A percentile compares a stretch with the other conserved stretches of the same genome.
Evolutionary conservation across 2,113 vertebrate species (phyloP).

Genomic region (Marmota flaviventris): DNA sequence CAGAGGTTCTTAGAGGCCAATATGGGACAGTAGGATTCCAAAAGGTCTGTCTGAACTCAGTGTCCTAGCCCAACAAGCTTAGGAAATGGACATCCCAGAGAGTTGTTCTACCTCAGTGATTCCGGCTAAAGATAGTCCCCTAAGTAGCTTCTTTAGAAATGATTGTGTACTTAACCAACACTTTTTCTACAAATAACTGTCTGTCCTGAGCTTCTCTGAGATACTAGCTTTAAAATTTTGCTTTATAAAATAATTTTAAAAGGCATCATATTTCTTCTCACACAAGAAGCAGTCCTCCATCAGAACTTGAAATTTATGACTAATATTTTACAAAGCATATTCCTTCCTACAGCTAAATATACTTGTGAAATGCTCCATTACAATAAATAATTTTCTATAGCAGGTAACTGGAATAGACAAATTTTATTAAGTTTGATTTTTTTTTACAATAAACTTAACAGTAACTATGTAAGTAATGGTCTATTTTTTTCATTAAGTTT

Average conservation of each 20-base stretch:
- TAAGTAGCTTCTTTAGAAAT: constrained; percentile 8
- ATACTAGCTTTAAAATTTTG: not conserved
- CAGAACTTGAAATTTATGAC: not conserved
- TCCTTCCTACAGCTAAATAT: not conserved
- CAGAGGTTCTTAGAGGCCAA: not conserved
- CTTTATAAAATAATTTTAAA: not conserved
- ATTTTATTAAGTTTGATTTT: not conserved
- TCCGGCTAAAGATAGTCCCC: not conserved
- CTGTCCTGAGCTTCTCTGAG: not conserved
- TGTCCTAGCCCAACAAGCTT: not conserved
- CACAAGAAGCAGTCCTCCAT: not conserved
- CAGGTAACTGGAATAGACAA: not conserved
- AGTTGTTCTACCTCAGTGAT: not conserved
- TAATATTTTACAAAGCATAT: constrained; percentile 14
- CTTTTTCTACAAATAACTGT: not conserved
- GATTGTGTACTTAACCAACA: not conserved
- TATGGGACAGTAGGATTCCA: too few relatives aligned
- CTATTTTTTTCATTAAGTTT: not conserved
- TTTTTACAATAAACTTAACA: not conserved
- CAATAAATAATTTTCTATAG: constrained; percentile 34
- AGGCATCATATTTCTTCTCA: constrained; percentile 9
- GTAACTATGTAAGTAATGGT: not conserved
- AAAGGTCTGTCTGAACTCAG: not conserved
- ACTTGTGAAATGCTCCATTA: not conserved
- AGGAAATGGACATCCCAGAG: not conserved